Percentiles rank a stretch among this genome's conserved stretches.
Conservation (phyloP, 2,797 vertebrate species). For the Typhlichthys eigenmanni region DNA sequence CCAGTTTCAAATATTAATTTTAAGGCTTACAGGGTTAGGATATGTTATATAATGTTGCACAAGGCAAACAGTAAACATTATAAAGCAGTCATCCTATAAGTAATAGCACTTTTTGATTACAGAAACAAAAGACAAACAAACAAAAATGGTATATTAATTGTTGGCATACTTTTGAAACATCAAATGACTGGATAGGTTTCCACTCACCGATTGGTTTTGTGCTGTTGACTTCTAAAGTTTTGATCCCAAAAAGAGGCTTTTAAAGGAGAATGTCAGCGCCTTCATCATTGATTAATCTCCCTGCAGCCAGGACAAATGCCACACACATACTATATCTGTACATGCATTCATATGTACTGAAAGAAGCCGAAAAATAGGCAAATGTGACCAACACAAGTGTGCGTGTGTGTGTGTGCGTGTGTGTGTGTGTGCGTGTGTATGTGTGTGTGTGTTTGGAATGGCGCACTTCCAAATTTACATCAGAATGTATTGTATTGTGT, state of each 20-base stretch:
- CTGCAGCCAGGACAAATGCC: slow-evolving; percentile 45
- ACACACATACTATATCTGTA: not conserved
- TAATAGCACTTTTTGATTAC: too few relatives aligned
- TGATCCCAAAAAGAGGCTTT: slow-evolving; percentile 28
- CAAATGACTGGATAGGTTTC: slow-evolving; percentile 3
- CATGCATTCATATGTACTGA: not conserved
- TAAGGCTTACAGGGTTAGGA: too few relatives aligned
- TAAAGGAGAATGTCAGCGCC: slow-evolving; percentile 40
- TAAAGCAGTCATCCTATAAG: too few relatives aligned
- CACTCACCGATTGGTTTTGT: slow-evolving; percentile 40
- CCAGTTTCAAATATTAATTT: too few relatives aligned
- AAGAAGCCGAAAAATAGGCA: not conserved
- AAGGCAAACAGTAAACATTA: too few relatives aligned
- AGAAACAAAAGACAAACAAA: too few relatives aligned
- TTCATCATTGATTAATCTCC: slow-evolving; percentile 47
- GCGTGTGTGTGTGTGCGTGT: slow-evolving; percentile 3
- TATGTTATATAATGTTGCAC: too few relatives aligned
- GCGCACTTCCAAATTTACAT: not conserved
- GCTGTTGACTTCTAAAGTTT: slow-evolving; percentile 22
- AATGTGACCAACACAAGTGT: slow-evolving; percentile 16
- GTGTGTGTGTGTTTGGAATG: not conserved
- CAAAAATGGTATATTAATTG: too few relatives aligned
- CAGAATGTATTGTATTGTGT: not conserved
- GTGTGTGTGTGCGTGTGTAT: not conserved
- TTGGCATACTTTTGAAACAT: too few relatives aligned